Evolutionary conservation across 2,888 invertebrate species (phyloP).

Genomic region (Gandaritis pyraliata): DNA sequence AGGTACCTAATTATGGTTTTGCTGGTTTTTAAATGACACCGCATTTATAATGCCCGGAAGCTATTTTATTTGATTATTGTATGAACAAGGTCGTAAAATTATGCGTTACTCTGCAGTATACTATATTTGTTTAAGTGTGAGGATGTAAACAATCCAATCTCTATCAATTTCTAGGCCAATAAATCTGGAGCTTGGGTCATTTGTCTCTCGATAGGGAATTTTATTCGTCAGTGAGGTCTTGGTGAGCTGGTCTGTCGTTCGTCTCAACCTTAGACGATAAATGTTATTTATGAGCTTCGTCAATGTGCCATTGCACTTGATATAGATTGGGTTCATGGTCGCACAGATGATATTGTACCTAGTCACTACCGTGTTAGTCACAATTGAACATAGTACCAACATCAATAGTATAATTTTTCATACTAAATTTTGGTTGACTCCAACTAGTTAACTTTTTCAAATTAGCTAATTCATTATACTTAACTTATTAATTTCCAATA

Average conservation of each 20-base stretch:
- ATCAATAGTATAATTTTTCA: too few relatives aligned
- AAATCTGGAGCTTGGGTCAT: conserved; percentile 43
- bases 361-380: conserved; percentile 25
- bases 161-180: conserved; percentile 52
- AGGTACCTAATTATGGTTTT: conserved; percentile 78
- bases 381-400: conserved; percentile 39
- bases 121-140: conserved; percentile 48
- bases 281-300: conserved; percentile 74
- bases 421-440: too few relatives aligned
- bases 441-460: too few relatives aligned
- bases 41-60: conserved; percentile 69
- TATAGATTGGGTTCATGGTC: conserved; percentile 78
- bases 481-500: too few relatives aligned
- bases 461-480: too few relatives aligned
- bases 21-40: conserved; percentile 73
- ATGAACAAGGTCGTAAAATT: conserved; percentile 23
- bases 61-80: conserved; percentile 47
- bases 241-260: conserved; percentile 62
- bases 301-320: conserved; percentile 78
- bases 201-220: conserved; percentile 35
- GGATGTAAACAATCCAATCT: conserved; percentile 59
- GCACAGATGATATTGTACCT: conserved; percentile 49
- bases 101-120: conserved; percentile 37
- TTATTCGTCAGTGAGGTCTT: conserved; percentile 54
- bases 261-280: conserved; percentile 66